Evolutionary conservation across 1,140 invertebrate species (phyloP).

Genomic region (Bursaphelenchus mucronatus): DNA sequence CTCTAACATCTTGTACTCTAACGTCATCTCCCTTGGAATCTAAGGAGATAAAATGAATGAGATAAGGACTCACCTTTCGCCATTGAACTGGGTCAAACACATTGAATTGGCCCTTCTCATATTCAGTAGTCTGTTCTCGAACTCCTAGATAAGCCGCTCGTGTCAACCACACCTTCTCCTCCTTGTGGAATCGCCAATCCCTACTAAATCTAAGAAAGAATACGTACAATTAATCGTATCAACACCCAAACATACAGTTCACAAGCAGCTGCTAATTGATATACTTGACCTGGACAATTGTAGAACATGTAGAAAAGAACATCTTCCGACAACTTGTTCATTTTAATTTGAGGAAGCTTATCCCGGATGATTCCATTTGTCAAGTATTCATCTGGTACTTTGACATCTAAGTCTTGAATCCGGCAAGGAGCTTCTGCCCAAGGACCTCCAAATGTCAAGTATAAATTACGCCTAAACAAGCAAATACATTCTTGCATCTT

Average conservation of each 20-base stretch:
- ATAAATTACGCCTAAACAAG: conserved; percentile 70
- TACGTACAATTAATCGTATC: conserved; percentile 28
- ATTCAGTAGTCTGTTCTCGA: conserved; percentile 82
- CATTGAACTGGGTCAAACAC: conserved; percentile 83
- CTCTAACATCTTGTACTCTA: conserved; percentile 54
- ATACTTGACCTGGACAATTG: conserved; percentile 91
- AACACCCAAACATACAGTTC: conserved; percentile 77
- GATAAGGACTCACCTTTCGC: conserved; percentile 61
- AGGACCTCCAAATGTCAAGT: conserved; percentile 92
- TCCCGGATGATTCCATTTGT: conserved; percentile 72
- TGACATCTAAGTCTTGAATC: conserved; percentile 89
- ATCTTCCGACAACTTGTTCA: conserved; percentile 96
- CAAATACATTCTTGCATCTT: conserved; percentile 1
- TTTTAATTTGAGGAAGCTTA: conserved; percentile 83
- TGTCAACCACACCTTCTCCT: conserved; percentile 97
- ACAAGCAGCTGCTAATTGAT: conserved; percentile 88
- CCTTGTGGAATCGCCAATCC: conserved; percentile 98
- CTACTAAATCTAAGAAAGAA: conserved; percentile 75
- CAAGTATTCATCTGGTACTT: conserved; percentile 95
- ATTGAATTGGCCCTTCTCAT: conserved; percentile 95
- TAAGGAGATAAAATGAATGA: conserved; percentile 19
- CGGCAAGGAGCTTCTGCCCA: conserved; percentile 94
- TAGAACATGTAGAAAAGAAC: conserved; percentile 98
- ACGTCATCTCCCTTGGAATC: conserved; percentile 55
- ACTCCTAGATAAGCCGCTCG: conserved; percentile 67